Conservation (phyloP, 2,888 invertebrate species). For the Meliscaeva auricollis region DNA sequence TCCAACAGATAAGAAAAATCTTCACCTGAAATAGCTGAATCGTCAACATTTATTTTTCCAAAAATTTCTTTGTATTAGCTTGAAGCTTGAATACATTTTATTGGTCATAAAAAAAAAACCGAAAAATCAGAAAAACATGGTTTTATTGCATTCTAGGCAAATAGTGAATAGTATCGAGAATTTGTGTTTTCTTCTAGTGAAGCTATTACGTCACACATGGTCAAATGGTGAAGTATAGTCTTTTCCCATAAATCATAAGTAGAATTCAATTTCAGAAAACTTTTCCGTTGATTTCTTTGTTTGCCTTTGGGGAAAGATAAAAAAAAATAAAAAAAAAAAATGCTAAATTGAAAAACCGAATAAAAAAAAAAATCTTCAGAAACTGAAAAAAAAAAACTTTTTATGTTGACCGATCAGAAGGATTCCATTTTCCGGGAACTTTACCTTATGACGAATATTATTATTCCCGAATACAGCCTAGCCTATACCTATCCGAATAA, state of each 20-base stretch:
- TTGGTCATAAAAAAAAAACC: too few species aligned
- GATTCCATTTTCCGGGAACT: constrained; percentile 27
- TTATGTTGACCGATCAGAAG: constrained; percentile 38
- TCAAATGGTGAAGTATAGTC: not conserved
- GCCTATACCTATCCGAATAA: too few species aligned
- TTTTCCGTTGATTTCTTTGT: constrained; percentile 35
- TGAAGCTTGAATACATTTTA: too few species aligned
- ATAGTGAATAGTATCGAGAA: too few species aligned
- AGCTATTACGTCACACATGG: too few species aligned
- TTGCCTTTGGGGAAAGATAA: not conserved
- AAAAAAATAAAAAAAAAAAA: constrained; percentile 12
- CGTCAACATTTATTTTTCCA: too few species aligned
- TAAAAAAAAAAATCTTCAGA: not conserved
- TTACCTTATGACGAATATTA: not conserved
- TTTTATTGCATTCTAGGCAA: too few species aligned
- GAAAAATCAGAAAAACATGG: too few species aligned
- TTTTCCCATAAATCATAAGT: constrained; percentile 32
- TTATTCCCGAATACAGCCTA: not conserved
- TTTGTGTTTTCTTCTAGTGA: too few species aligned
- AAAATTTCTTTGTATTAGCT: too few species aligned
- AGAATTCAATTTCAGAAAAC: constrained; percentile 55
- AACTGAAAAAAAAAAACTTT: constrained; percentile 9
- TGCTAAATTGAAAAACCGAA: constrained; percentile 15
- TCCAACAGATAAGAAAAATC: too few species aligned
- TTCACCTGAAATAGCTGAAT: too few species aligned